Percentiles rank a stretch among this genome's conserved stretches.
phyloP scores from a whole-genome alignment of 2,888 invertebrate genomes.

The Trissoscelio sp. region DNA sequence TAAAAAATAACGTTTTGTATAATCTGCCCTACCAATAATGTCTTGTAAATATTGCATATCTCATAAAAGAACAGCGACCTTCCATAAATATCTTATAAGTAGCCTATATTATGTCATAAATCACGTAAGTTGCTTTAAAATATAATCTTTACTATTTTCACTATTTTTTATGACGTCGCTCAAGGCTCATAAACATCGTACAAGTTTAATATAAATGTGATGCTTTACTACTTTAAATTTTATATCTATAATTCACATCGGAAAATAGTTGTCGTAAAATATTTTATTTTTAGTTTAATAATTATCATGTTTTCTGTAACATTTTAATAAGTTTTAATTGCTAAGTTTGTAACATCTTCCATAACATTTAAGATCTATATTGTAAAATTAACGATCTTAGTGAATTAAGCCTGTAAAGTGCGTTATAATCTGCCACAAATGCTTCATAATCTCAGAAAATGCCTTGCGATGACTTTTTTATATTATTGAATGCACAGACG shows the following conservation, averaged over 20 bases:
- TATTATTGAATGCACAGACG: too few species aligned
- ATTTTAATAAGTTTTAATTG: neutral
- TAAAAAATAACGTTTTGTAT: constrained; percentile 24
- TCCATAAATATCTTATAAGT: constrained; percentile 12
- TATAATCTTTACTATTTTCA: constrained; percentile 11
- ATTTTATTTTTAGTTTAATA: neutral
- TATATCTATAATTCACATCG: neutral
- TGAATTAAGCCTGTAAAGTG: constrained; percentile 2
- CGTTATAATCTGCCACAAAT: neutral
- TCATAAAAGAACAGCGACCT: constrained; percentile 7
- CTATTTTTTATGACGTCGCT: constrained; percentile 7
- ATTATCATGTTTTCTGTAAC: too few species aligned
- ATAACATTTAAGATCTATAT: neutral
- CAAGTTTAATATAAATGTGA: neutral
- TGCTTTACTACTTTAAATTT: constrained; percentile 2
- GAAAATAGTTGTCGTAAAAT: neutral
- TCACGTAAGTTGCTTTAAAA: constrained; percentile 8
- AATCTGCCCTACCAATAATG: neutral
- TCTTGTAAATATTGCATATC: constrained; percentile 16
- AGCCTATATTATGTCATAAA: constrained; percentile 16
- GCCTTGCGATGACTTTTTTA: too few species aligned
- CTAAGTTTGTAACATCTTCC: neutral
- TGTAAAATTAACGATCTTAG: constrained; percentile 9
- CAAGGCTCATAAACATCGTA: constrained; percentile 1
- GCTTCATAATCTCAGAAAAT: constrained; percentile 12